Base-by-base conservation (phyloP, 2,113 vertebrate species). In the Lophochroa leadbeateri region DNA sequence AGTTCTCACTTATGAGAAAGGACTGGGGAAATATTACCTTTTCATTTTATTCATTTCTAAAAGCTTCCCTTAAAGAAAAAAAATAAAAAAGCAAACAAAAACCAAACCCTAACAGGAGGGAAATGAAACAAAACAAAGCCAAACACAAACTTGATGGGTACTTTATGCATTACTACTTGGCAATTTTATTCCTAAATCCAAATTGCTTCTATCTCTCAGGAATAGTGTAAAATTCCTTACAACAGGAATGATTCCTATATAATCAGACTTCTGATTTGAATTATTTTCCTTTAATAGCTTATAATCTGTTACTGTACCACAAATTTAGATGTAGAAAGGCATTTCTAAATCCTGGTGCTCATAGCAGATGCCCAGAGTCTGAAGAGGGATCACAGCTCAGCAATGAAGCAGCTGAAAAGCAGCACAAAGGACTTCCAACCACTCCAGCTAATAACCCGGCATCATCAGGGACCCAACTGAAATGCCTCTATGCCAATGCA, bases 101-200 rank as follows among this genome's bases (percentile, higher is more conserved):
- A 3, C 5, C 31, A 57, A n/a, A n/a, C 12, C 31, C 2, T 49
- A 49, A 25, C 12, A 2, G 31, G 15, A 3, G 4, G 10, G 2
- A 81, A 93, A 53, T 55, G 3, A 15, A 55, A 39, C 2, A n/a
- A 57, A 93, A 89, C 7, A 65, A 90, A 95, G 11, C 3, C 10
- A 71, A 82, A 58, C 4, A 75, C 11, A 52, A 41, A 35, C 5
- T 37, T 37, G 3, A n/a, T 21, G 17, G 7, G 3, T 60, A 28
- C 4, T 35, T 75, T 41, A 52, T 37, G 9, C 13, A 17, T 43
- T 77, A 28, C 1, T 50, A 31, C 3, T 39, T 9, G 0, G 11
- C 1, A 83, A 18, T 55, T 82, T 83, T 49, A 72, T 74, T 72
- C 35, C 37, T 81, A 78, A 61, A 68, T 37, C 13, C 4, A 72